Base-by-base conservation (phyloP, 2,113 vertebrate species). In the Pangasianodon hypophthalmus region DNA sequence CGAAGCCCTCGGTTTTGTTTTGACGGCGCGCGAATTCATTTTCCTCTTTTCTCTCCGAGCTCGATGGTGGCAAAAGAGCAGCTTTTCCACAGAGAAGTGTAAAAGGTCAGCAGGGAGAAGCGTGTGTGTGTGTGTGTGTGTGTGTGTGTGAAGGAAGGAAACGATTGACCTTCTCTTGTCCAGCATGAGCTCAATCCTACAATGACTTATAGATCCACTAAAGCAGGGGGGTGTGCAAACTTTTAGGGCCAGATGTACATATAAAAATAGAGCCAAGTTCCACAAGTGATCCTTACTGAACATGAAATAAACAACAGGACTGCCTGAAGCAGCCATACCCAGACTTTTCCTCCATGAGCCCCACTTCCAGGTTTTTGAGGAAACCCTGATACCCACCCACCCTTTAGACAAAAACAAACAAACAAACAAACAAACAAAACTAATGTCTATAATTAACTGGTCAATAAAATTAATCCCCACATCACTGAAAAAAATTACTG, bases 61-160 rank as follows among this genome's bases (percentile, higher is more conserved):
- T 86, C 86, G 64, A 84, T 84, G 64, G 56, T 48, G 54, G 69
- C 41, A 92, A 90, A 92, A 92, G 87, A 92, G 89, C 89, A 92
- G 77, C 83, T 86, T 88, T 85, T 91, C 77, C 7, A 29, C 29
- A 54, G 9, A 71, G 46, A 67, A 54, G 50, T 86, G 69, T 64
- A 64, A 85, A 83, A 89, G 90, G 87, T 56, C 90, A 86, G 90
- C 84, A 87, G 91, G 89, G 52, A 77, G n/a, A 88, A 46, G 62
- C 19, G 77, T n/a, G 67, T 21, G 48, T 77, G 73, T 48, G 75
- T 52, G 77, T 80, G 77, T 52, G 77, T 79, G 73, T 80, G 77
- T 80, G 75, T 80, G 75, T 80, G 77, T 41, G 10, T 18, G 11
- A 41, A 75, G 50, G 79, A 88, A 82, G 67, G 29, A 85, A 75